A percentile compares a stretch with the other conserved stretches of the same genome.
These are phyloP conservation scores for Acleris sparsana DNA, from an alignment of 2,888 invertebrate genomes.

Conservation along the genomic window DNA sequence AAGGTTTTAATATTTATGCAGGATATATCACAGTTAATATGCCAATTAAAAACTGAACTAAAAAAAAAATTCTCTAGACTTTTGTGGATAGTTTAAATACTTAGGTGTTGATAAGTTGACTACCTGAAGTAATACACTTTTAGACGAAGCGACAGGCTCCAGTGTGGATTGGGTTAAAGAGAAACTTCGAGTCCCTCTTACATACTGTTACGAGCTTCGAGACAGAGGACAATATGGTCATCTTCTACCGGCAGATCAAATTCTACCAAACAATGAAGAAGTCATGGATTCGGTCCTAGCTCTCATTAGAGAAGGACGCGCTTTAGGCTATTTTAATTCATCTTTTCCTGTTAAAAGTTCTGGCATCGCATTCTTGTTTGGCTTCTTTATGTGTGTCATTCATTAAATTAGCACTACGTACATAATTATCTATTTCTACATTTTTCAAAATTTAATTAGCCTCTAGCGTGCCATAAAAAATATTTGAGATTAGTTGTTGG, in stretches of 20 bases:
- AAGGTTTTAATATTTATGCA: too few species aligned
- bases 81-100: too few species aligned
- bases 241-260: slow-evolving; percentile 84
- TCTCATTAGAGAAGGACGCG: slow-evolving; percentile 34
- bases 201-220: slow-evolving; percentile 85
- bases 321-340: slow-evolving; percentile 29
- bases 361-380: slow-evolving; percentile 10
- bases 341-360: slow-evolving; percentile 19
- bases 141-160: slow-evolving; percentile 77
- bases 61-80: too few species aligned
- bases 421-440: too few species aligned
- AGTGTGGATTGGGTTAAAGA: slow-evolving; percentile 88
- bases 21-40: too few species aligned
- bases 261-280: slow-evolving; percentile 81
- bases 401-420: neutral
- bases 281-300: slow-evolving; percentile 54
- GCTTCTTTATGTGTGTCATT: slow-evolving; percentile 4
- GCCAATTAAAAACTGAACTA: too few species aligned
- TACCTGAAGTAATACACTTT: too few species aligned
- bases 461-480: too few species aligned
- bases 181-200: slow-evolving; percentile 79
- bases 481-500: too few species aligned
- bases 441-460: too few species aligned
- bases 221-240: slow-evolving; percentile 86
- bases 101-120: too few species aligned